Percentiles rank a stretch among this genome's conserved stretches.
Conservation (phyloP, 1,140 invertebrate genomes). For the Euwallacea fornicatus region DNA sequence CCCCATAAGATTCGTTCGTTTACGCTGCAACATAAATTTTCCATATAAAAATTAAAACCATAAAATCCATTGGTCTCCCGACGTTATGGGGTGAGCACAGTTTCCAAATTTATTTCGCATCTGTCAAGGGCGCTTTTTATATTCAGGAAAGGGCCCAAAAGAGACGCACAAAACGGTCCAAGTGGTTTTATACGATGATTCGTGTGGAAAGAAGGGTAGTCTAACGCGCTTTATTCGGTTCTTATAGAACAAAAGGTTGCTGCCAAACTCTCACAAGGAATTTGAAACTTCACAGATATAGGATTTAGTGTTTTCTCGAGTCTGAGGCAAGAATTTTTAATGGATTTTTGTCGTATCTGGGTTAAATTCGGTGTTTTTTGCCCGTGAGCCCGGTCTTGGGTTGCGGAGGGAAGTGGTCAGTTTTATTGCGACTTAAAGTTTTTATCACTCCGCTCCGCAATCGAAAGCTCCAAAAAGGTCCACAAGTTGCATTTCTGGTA, state of each 20-base stretch:
- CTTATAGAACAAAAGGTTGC: slow-evolving; percentile 12
- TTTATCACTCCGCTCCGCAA: no score
- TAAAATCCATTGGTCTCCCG: no score
- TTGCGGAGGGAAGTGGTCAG: no score
- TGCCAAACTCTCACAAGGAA: slow-evolving; percentile 1
- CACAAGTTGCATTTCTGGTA: no score
- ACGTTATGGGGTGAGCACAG: no score
- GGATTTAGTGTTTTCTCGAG: not conserved
- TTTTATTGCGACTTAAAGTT: no score
- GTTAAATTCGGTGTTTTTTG: no score
- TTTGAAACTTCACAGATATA: not conserved
- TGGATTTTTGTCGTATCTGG: not conserved
- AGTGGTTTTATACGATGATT: slow-evolving; percentile 19
- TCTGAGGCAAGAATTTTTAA: not conserved
- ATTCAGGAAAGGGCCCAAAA: slow-evolving; percentile 28
- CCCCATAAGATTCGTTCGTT: no score
- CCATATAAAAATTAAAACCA: no score
- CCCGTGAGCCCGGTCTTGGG: no score
- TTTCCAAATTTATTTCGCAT: slow-evolving; percentile 17
- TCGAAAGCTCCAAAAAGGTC: no score
- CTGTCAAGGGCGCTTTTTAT: slow-evolving; percentile 30
- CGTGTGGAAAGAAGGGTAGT: slow-evolving; percentile 15
- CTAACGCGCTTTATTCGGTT: slow-evolving; percentile 22
- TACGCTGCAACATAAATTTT: no score
- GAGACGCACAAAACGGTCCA: slow-evolving; percentile 23